Evolutionary conservation across 2,113 vertebrate genomes (phyloP).

Genomic region (Siniperca chuatsi): DNA sequence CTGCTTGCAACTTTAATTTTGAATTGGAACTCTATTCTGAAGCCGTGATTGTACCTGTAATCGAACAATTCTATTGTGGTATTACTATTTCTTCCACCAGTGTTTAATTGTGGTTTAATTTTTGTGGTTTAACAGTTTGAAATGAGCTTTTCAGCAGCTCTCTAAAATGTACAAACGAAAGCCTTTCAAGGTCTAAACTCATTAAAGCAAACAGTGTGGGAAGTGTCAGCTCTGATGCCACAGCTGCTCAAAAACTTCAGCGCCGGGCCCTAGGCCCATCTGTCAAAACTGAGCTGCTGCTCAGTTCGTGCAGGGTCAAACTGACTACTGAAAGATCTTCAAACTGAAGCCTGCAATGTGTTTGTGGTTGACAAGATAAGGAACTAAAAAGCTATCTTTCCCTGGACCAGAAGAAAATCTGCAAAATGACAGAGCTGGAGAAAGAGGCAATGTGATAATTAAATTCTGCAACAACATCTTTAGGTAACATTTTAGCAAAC

Average conservation of each 20-base stretch:
- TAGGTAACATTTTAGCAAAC: neutral
- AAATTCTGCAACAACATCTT: slow-evolving; percentile 1
- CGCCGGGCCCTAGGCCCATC: slow-evolving; percentile 18
- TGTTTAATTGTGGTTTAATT: neutral
- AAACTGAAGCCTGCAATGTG: too few species aligned
- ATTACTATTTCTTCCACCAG: neutral
- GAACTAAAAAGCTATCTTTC: slow-evolving; percentile 1
- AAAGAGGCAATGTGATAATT: neutral
- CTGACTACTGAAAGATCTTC: neutral
- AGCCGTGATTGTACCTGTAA: neutral
- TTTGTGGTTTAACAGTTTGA: neutral
- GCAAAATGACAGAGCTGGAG: slow-evolving; percentile 1
- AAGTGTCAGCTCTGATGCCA: slow-evolving; percentile 23
- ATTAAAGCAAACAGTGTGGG: slow-evolving; percentile 33
- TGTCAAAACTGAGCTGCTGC: slow-evolving; percentile 41
- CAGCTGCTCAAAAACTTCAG: slow-evolving; percentile 42
- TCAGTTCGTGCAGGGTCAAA: slow-evolving; percentile 13
- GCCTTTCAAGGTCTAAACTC: slow-evolving; percentile 28
- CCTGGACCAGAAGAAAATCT: neutral
- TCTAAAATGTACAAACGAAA: slow-evolving; percentile 10
- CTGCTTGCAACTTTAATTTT: neutral
- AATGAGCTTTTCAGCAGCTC: slow-evolving; percentile 12
- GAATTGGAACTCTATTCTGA: neutral
- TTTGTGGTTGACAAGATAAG: slow-evolving; percentile 22
- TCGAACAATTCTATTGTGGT: neutral